A percentile compares a stretch with the other conserved stretches of the same genome.
phyloP scores from a whole-genome alignment of 1,140 invertebrate genomes.

The Pollicipes pollicipes region DNA sequence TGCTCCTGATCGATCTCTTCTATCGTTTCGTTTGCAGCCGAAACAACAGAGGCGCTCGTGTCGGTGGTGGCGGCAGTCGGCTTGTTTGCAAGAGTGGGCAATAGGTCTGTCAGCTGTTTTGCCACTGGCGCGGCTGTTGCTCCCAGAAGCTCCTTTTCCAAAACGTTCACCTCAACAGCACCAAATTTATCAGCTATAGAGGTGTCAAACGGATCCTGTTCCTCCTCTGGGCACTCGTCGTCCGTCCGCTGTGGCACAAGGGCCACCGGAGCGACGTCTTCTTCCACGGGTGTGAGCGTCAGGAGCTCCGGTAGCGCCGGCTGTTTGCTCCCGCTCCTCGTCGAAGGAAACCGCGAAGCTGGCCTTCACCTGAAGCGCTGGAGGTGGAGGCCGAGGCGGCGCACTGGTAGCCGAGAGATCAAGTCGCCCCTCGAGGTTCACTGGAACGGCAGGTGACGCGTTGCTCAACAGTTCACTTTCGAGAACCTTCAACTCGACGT shows the following conservation, averaged over 20 bases:
- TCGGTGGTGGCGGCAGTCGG: too few relatives aligned
- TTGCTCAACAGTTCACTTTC: conserved; percentile 25
- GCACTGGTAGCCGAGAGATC: neutral
- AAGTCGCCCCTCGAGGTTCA: neutral
- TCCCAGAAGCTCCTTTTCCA: conserved; percentile 54
- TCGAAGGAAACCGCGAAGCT: neutral
- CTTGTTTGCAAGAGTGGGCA: neutral
- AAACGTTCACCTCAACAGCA: conserved; percentile 45
- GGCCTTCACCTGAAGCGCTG: neutral
- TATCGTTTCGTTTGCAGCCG: neutral
- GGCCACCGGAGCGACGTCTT: conserved; percentile 10
- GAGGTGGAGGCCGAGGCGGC: conserved; percentile 13
- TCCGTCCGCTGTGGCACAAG: conserved; percentile 11
- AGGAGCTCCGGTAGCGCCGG: conserved; percentile 14
- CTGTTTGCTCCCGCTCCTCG: conserved; percentile 3
- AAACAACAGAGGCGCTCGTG: neutral
- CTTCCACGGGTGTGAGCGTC: conserved; percentile 12
- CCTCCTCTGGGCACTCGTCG: conserved; percentile 29
- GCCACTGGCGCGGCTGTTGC: neutral
- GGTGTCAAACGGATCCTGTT: conserved; percentile 26
- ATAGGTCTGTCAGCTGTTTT: neutral
- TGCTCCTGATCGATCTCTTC: neutral
- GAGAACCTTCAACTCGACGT: conserved; percentile 50
- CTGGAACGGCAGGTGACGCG: conserved; percentile 2
- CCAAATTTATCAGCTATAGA: conserved; percentile 19